Evolutionary conservation across 2,797 vertebrate species (phyloP).

Genomic region (Salmo trutta): DNA sequence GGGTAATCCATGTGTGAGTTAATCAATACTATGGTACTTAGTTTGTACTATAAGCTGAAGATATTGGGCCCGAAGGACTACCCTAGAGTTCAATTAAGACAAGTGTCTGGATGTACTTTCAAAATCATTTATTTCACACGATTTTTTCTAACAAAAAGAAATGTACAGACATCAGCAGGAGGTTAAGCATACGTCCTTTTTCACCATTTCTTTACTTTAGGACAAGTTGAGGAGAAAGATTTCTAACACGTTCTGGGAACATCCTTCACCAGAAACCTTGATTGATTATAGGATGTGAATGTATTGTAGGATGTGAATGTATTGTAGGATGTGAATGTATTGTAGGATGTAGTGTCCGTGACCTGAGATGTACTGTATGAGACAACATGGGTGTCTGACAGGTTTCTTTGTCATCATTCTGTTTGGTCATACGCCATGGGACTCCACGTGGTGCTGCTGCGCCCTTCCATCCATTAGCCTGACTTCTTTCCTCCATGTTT

Average conservation of each 20-base stretch:
- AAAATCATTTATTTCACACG: background rate
- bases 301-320: background rate
- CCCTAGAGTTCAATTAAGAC: background rate
- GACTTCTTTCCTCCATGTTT: background rate
- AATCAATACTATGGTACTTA: background rate
- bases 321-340: background rate
- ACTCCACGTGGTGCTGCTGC: background rate
- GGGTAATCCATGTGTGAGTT: background rate
- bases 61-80: background rate
- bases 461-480: background rate
- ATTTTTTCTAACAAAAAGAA: background rate
- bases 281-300: background rate
- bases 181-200: background rate
- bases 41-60: background rate
- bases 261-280: background rate
- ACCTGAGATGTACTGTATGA: background rate
- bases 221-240: background rate
- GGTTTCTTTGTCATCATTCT: background rate
- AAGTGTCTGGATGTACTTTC: background rate
- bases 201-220: background rate
- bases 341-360: background rate
- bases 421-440: background rate
- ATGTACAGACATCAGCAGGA: background rate
- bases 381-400: background rate
- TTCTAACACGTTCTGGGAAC: background rate